These are phyloP conservation scores for Camponotus fellah DNA, from an alignment of 2,888 invertebrate species.

Conservation along the genomic window DNA sequence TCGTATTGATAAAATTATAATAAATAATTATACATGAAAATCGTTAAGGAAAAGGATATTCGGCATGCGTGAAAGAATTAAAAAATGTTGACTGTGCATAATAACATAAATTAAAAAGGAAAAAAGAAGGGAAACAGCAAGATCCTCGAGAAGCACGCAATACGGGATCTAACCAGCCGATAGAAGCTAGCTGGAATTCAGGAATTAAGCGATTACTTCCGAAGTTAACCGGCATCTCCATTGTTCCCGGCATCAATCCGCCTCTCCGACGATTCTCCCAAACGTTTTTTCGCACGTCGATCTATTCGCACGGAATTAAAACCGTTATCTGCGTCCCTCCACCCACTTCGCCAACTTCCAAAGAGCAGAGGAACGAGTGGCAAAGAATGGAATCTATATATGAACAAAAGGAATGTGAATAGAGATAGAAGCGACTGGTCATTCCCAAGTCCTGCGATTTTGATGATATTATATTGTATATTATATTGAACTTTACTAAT, in stretches of 20 bases:
- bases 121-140: conserved; percentile 23
- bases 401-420: conserved; percentile 46
- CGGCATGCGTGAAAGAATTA: conserved; percentile 10
- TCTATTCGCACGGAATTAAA: conserved; percentile 80
- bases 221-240: conserved; percentile 69
- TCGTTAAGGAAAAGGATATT: background rate
- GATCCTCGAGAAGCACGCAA: conserved; percentile 59
- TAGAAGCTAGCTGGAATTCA: conserved; percentile 63
- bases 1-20: background rate
- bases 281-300: conserved; percentile 71
- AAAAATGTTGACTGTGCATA: background rate
- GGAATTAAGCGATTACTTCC: conserved; percentile 77
- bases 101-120: conserved; percentile 11
- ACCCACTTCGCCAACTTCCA: conserved; percentile 59
- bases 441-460: background rate
- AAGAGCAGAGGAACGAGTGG: conserved; percentile 25
- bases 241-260: conserved; percentile 76
- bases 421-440: conserved; percentile 33
- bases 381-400: conserved; percentile 27
- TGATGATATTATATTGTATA: background rate
- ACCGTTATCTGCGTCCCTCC: conserved; percentile 77
- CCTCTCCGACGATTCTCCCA: conserved; percentile 57
- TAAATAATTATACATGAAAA: background rate
- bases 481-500: background rate
- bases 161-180: conserved; percentile 59